Percentiles rank a stretch among this genome's conserved stretches.
Evolutionary conservation across 30 jellyfish, hydroid and myxozoan species (phyloP).

Genomic region (Aurelia aurita): DNA sequence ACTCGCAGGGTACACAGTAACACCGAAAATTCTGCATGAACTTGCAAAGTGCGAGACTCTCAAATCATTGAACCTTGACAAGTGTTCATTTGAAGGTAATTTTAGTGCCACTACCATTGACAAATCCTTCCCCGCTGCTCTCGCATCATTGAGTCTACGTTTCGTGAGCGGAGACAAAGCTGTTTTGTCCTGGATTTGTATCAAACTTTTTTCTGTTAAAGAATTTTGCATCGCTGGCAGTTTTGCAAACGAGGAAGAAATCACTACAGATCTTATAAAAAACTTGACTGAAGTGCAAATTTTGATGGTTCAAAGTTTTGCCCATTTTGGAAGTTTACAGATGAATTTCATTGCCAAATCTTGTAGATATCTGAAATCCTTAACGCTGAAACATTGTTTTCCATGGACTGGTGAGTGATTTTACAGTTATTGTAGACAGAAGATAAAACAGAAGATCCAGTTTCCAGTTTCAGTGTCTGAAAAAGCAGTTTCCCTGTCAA

Average conservation of each 20-base stretch:
- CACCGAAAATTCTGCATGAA: slow-evolving; percentile 41
- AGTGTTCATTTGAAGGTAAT: slow-evolving; percentile 35
- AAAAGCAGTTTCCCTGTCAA: too few relatives aligned
- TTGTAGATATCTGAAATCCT: slow-evolving; percentile 6
- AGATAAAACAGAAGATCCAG: too few relatives aligned
- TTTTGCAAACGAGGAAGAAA: not conserved
- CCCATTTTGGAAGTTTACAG: not conserved
- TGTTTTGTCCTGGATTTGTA: slow-evolving; percentile 4
- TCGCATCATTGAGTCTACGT: slow-evolving; percentile 29
- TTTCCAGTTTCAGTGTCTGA: too few relatives aligned
- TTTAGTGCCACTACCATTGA: not conserved
- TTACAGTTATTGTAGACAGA: not conserved
- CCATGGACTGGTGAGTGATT: not conserved
- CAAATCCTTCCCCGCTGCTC: slow-evolving; percentile 31
- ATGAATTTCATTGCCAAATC: not conserved
- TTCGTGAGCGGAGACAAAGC: slow-evolving; percentile 42
- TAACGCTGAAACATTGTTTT: not conserved
- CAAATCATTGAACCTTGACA: slow-evolving; percentile 24
- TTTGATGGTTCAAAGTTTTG: slow-evolving; percentile 1
- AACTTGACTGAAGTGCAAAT: not conserved
- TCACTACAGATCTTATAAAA: not conserved
- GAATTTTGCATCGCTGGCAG: not conserved
- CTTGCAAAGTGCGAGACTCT: slow-evolving; percentile 34
- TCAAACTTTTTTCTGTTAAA: not conserved
- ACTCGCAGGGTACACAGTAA: slow-evolving; percentile 1